phyloP scores from a whole-genome alignment of 2,113 vertebrate genomes.

The Corythaixoides concolor region DNA sequence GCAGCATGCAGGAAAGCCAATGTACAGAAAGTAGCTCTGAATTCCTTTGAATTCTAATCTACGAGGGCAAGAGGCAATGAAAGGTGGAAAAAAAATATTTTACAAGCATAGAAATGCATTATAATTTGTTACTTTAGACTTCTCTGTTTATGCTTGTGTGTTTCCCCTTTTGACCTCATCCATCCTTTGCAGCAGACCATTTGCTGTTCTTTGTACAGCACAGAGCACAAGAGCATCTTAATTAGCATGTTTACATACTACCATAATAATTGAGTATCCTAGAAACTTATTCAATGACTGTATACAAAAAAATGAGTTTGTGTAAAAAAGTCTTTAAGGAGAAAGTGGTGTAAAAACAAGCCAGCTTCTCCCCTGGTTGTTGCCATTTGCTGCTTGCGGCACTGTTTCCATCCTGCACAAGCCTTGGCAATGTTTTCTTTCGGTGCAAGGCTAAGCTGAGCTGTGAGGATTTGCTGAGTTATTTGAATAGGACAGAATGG shows the following conservation, averaged over 20 bases:
- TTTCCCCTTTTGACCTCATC: background rate
- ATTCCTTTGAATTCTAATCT: background rate
- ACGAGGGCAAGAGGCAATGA: background rate
- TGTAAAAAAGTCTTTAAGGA: background rate
- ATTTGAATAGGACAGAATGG: background rate
- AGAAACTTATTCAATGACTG: background rate
- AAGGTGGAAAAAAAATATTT: background rate
- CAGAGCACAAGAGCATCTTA: background rate
- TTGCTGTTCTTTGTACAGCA: background rate
- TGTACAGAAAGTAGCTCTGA: background rate
- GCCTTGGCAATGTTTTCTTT: background rate
- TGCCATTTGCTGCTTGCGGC: background rate
- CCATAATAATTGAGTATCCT: background rate
- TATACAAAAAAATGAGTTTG: background rate
- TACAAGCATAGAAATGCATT: background rate
- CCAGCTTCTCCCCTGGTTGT: fast-evolving
- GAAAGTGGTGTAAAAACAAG: background rate
- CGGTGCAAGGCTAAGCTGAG: background rate
- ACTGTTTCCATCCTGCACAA: background rate
- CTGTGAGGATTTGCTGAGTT: background rate
- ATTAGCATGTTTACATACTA: background rate
- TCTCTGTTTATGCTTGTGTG: background rate
- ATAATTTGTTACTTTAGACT: background rate
- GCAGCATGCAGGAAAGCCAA: background rate
- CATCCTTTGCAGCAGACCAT: background rate